A percentile compares a stretch with the other conserved stretches of the same genome.
These are phyloP conservation scores for Stigmatopora nigra DNA, from an alignment of 2,113 vertebrate species.

Conservation along the genomic window DNA sequence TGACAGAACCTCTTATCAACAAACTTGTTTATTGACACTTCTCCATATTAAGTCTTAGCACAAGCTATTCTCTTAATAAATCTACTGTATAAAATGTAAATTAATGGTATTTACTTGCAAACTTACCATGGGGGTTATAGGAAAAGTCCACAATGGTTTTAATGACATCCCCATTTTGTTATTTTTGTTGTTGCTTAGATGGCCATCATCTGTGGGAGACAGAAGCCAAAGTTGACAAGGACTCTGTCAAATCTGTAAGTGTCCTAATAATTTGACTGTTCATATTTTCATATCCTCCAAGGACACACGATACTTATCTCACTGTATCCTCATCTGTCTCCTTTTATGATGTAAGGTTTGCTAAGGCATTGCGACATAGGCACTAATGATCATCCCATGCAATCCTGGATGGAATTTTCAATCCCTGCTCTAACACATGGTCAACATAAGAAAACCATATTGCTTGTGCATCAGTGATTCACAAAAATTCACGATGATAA, in stretches of 20 bases:
- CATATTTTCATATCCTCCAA: slow-evolving; percentile 26
- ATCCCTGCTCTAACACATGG: slow-evolving; percentile 28
- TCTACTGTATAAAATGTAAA: background rate
- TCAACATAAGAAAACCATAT: slow-evolving; percentile 42
- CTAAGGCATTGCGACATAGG: slow-evolving; percentile 51
- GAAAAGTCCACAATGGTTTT: background rate
- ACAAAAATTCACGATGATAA: slow-evolving; percentile 13
- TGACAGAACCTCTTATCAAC: background rate
- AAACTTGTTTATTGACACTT: background rate
- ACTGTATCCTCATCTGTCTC: slow-evolving; percentile 46
- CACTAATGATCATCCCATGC: slow-evolving; percentile 57
- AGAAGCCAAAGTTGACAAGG: slow-evolving; percentile 92
- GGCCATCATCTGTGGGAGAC: slow-evolving; percentile 98
- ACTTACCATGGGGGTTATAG: background rate
- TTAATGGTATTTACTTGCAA: background rate
- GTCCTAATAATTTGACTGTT: slow-evolving; percentile 9
- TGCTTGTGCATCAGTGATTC: slow-evolving; percentile 32
- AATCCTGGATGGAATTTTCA: slow-evolving; percentile 70
- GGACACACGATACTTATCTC: slow-evolving; percentile 36
- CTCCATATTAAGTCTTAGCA: background rate
- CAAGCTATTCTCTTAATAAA: background rate
- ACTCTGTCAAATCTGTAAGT: slow-evolving; percentile 91
- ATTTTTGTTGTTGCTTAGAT: slow-evolving; percentile 68
- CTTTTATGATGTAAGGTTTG: slow-evolving; percentile 66
- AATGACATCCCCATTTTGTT: slow-evolving; percentile 4